Evolutionary conservation across 1,140 invertebrate species (phyloP), one percentile per base, ranked within the genome.

Genomic region (Zaprionus africanus): DNA sequence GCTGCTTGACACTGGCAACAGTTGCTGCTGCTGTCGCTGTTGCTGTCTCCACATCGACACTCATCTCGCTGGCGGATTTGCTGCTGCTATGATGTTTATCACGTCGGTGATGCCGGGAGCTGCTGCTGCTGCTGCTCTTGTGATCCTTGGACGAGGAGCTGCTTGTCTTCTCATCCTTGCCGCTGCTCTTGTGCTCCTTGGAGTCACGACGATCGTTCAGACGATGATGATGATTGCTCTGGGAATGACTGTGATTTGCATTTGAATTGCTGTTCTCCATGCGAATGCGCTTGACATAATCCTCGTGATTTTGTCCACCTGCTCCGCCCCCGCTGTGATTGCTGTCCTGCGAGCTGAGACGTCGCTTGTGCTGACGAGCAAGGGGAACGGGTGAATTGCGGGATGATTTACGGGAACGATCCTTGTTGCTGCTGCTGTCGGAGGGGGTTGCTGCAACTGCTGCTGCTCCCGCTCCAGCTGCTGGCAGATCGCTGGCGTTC

Each of bases 271-370:
- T 82, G 76, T 75, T 81, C 54, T 94, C 94, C 65, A 95, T 94
- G 85, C 96, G 97, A 76, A 95, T 94, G 66, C 96, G 95, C 81
- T 97, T 97, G 0, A 93, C 92, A 22, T 96, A 95, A 77, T 97
- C 96, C 38, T 92, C 91, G 13, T 79, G 79, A 41, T 86, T 82
- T n/a, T 83, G 74, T 22, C 12, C 59, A 24, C 60, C 72, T 4
- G 51, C 72, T 12, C 70, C 57, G 4, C 63, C 60, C 4, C 56
- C 65, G 49, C 94, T 94, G 1, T 96, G 95, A 41, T 95, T 87
- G 83, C 93, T 95, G 70, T 97, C 97, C 83, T 97, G 96, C 1
- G 96, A 96, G 56, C 96, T 97, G 67, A 96, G 94, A 59, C 96
- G 94, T 49, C 97, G 94, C 91, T 97, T 97, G 34, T 94, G 94